Base-by-base conservation (phyloP, 2,797 vertebrate species). In the Syndactyla subalaris region DNA sequence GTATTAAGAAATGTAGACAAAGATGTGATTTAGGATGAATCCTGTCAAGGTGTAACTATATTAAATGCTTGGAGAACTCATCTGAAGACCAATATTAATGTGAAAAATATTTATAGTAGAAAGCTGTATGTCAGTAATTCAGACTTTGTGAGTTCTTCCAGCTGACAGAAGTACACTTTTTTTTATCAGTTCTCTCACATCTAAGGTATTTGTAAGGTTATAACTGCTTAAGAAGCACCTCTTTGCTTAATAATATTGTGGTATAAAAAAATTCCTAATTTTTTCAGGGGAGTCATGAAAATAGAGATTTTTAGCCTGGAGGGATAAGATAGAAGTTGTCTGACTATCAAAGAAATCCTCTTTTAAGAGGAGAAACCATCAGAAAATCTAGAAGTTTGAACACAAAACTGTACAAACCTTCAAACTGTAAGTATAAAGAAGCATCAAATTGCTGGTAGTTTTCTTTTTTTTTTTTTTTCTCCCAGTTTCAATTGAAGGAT, bases 1-100 rank as follows among this genome's bases (percentile, higher is more conserved):
- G 89, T 95, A 87, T 92, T 95, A 88, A 96, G 96, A 96, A 92
- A 92, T 85, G 91, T 92, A 97, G 96, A 96, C 92, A 95, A 96
- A 93, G 89, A 95, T 93, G 87, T 97, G 97, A 98, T 97, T 97
- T 97, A 97, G 94, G 86, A 89, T 27, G 67, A 94, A 88, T 97
- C 72, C 89, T 97, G 95, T 97, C 92, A 95, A 94, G 81, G 86
- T 93, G 9, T 96, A 96, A 94, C 80, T 51, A 4, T 94, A 90
- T 93, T 95, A 95, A 96, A 89, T 88, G 94, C 63, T 54, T 63
- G 76, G 73, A 91, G 94, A 88, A 89, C 27, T 89, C 96, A 90
- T 80, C 95, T 89, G 55, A 63, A 95, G 68, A 73, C 76, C 83
- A 90, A 59, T 76, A 70, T 84, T 97, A 92, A 96, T 92, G 91